Percentiles rank a stretch among this genome's conserved stretches.
These are phyloP conservation scores for Apoderus coryli DNA, from an alignment of 2,888 invertebrate genomes.

Conservation along the genomic window DNA sequence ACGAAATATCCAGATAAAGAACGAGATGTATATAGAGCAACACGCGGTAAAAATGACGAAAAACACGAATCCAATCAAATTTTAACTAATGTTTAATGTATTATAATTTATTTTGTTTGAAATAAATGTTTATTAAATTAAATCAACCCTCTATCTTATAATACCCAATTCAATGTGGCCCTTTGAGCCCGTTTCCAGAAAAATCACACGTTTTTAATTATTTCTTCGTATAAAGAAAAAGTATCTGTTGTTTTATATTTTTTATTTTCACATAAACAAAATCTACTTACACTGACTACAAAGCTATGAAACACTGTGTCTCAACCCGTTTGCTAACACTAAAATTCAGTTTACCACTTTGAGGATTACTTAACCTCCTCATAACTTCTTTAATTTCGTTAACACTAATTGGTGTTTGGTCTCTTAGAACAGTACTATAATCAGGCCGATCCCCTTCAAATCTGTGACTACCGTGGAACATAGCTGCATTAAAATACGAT, in stretches of 20 bases:
- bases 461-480: slow-evolving; percentile 40
- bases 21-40: slow-evolving; percentile 73
- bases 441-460: slow-evolving; percentile 30
- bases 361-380: slow-evolving; percentile 52
- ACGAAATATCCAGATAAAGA: slow-evolving; percentile 78
- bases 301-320: no score
- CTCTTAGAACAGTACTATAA: slow-evolving; percentile 43
- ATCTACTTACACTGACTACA: no score
- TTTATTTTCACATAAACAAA: no score
- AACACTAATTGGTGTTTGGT: slow-evolving; percentile 58
- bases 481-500: slow-evolving; percentile 46
- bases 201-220: no score
- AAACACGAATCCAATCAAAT: slow-evolving; percentile 22
- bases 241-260: no score
- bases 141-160: no score
- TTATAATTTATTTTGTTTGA: neutral
- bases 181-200: no score
- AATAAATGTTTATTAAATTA: no score
- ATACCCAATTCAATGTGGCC: no score
- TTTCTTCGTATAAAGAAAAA: no score
- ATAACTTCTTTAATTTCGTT: slow-evolving; percentile 73
- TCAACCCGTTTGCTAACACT: no score
- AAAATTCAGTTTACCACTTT: slow-evolving; percentile 36
- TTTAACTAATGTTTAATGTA: slow-evolving; percentile 21
- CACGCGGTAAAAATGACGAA: slow-evolving; percentile 49